A percentile compares a stretch with the other conserved stretches of the same genome.
Evolutionary conservation across 1,140 invertebrate genomes (phyloP).

Genomic region (Drosophila repleta): DNA sequence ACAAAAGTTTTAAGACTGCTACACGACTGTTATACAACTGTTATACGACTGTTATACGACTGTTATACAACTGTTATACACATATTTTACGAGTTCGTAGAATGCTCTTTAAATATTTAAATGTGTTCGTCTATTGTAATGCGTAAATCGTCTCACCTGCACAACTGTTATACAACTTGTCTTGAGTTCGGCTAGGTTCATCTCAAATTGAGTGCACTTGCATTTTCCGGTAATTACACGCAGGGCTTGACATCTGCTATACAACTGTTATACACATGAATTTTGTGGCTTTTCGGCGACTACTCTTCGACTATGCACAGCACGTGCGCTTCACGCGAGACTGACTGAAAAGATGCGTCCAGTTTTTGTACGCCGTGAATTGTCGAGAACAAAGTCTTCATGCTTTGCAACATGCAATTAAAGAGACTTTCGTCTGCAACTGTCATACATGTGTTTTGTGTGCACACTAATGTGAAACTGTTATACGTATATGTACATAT

Average conservation of each 20-base stretch:
- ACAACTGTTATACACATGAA: conserved; percentile 18
- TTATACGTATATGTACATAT: neutral
- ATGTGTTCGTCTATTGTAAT: neutral
- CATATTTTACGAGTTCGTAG: neutral
- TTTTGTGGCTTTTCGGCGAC: no score
- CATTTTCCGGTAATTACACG: no score
- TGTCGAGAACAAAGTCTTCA: neutral
- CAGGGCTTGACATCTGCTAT: neutral
- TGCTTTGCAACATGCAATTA: neutral
- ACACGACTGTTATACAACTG: no score
- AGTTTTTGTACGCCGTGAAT: neutral
- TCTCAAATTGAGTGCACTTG: neutral
- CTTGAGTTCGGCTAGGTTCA: no score
- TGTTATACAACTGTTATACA: no score
- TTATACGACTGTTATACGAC: no score
- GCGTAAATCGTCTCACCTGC: no score
- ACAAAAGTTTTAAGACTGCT: neutral
- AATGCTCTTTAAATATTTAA: neutral
- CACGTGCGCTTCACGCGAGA: neutral
- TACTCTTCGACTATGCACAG: neutral
- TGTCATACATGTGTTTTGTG: conserved; percentile 28
- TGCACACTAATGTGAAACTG: neutral
- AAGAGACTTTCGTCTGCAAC: neutral
- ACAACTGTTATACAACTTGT: no score
- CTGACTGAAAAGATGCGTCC: neutral